phyloP scores from a whole-genome alignment of 2,797 vertebrate species.

The Dendrocincla fuliginosa region DNA sequence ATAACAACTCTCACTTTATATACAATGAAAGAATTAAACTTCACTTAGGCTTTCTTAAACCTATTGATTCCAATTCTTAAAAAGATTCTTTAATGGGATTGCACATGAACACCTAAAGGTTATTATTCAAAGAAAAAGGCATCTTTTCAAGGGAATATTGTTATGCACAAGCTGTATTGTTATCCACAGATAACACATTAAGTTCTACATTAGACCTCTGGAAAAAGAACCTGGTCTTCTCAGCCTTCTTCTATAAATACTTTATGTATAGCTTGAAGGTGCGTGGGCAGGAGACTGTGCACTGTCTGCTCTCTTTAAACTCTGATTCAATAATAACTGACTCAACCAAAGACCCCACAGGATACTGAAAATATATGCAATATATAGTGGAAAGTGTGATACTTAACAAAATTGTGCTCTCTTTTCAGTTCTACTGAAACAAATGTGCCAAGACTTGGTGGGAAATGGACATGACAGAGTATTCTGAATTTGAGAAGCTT shows the following conservation, averaged over 20 bases:
- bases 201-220: constrained; percentile 3
- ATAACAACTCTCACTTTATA: neutral
- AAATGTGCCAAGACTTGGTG: neutral
- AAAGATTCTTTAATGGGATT: neutral
- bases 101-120: neutral
- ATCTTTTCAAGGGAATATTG: neutral
- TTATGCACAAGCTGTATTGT: neutral
- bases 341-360: constrained; percentile 18
- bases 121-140: neutral
- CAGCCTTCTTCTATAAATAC: constrained; percentile 51
- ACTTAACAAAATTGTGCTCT: neutral
- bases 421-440: neutral
- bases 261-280: constrained; percentile 46
- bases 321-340: constrained; percentile 41
- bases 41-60: neutral
- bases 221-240: constrained; percentile 25
- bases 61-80: neutral
- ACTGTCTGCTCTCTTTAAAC: constrained; percentile 20
- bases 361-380: neutral
- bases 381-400: neutral
- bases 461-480: neutral
- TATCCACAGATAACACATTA: neutral
- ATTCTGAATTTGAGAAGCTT: neutral
- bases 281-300: neutral
- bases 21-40: neutral